A percentile compares a stretch with the other conserved stretches of the same genome.
Evolutionary conservation across 2,888 invertebrate genomes (phyloP).

Genomic region (Lasioglossum morio): DNA sequence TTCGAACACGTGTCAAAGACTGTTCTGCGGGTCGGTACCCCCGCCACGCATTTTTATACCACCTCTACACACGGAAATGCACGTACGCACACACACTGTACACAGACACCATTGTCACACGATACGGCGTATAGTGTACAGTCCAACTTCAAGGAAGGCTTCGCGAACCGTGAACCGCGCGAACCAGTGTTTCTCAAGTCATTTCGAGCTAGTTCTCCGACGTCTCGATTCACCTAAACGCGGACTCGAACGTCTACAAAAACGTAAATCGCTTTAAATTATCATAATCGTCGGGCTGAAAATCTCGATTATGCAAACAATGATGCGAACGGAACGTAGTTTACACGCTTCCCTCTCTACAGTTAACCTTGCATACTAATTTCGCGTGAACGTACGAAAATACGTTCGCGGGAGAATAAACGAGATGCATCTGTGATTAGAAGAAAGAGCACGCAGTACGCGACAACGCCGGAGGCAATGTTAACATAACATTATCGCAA

Average conservation of each 20-base stretch:
- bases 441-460: not conserved
- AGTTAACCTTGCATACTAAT: not conserved
- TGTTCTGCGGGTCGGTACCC: constrained; percentile 76
- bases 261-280: not conserved
- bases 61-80: not conserved
- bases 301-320: not conserved
- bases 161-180: not conserved
- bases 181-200: not conserved
- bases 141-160: not conserved
- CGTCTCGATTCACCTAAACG: not conserved
- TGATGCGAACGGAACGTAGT: not conserved
- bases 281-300: not conserved
- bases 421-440: not conserved
- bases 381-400: not conserved
- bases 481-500: not conserved
- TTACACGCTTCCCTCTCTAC: not conserved
- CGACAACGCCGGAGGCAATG: not conserved
- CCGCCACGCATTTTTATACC: constrained; percentile 73
- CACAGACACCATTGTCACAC: not conserved
- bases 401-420: not conserved
- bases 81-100: not conserved
- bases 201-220: not conserved
- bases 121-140: not conserved
- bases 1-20: constrained; percentile 73
- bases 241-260: not conserved